These are phyloP conservation scores for Mirza zaza DNA, from an alignment of 2,113 vertebrate genomes.

Conservation along the genomic window DNA sequence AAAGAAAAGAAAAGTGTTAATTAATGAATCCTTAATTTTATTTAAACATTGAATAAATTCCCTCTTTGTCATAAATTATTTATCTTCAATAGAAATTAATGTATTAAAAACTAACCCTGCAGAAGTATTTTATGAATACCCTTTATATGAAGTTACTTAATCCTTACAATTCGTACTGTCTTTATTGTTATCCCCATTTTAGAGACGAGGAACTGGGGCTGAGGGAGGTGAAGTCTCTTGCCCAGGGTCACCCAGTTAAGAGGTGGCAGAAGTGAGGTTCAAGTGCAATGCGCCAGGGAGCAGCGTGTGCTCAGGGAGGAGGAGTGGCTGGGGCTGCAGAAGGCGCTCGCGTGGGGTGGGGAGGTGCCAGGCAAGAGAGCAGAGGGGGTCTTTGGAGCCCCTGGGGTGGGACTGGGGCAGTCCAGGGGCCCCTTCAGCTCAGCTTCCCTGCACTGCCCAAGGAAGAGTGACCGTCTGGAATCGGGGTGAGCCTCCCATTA, in stretches of 20 bases:
- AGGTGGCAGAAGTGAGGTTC: not conserved
- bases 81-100: not conserved
- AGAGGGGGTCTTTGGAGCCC: not conserved
- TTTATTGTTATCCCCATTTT: not conserved
- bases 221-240: not conserved
- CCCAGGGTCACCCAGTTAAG: not conserved
- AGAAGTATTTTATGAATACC: not conserved
- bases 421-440: not conserved
- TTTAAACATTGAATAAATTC: not conserved
- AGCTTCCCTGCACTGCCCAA: not conserved
- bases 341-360: accelerated
- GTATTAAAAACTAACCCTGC: not conserved
- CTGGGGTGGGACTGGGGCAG: not conserved
- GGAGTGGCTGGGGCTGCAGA: not conserved
- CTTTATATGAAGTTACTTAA: not conserved
- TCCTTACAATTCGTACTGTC: not conserved
- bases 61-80: not conserved
- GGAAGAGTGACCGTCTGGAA: not conserved
- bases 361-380: not conserved
- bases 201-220: not conserved
- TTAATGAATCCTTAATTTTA: not conserved
- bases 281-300: not conserved
- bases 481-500: not conserved
- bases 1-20: not conserved
- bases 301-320: not conserved